Evolutionary conservation across 2,113 vertebrate species (phyloP).

Genomic region (Cynocephalus volans): DNA sequence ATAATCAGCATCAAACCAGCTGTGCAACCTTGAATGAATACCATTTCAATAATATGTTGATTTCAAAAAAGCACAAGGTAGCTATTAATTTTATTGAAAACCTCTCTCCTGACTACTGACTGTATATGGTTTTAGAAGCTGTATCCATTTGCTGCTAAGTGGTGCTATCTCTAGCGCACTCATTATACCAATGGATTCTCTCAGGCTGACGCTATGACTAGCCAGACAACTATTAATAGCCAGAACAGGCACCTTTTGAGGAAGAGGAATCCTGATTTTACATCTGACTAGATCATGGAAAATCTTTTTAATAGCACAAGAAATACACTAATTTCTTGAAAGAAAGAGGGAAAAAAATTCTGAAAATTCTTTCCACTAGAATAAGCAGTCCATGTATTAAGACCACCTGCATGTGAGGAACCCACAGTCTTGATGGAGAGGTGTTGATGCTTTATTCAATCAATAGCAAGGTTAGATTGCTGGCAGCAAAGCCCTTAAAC

Average conservation of each 20-base stretch:
- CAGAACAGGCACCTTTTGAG: slow-evolving; percentile 77
- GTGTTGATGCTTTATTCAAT: slow-evolving; percentile 29
- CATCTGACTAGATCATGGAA: slow-evolving; percentile 52
- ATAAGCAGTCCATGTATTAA: slow-evolving; percentile 24
- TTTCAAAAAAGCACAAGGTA: slow-evolving; percentile 77
- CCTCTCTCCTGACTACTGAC: slow-evolving; percentile 76
- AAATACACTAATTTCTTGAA: slow-evolving; percentile 24
- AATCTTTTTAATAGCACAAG: slow-evolving; percentile 24
- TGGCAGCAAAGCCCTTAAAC: slow-evolving; percentile 14
- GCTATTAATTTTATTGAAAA: slow-evolving; percentile 88
- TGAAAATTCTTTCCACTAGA: neutral
- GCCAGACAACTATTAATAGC: slow-evolving; percentile 35
- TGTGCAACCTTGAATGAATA: slow-evolving; percentile 88
- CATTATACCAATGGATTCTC: slow-evolving; percentile 79
- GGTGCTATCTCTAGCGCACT: slow-evolving; percentile 74
- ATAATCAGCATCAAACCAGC: slow-evolving; percentile 89
- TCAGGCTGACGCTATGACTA: slow-evolving; percentile 69
- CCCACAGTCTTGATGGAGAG: neutral
- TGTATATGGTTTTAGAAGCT: slow-evolving; percentile 76
- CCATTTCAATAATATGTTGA: slow-evolving; percentile 86
- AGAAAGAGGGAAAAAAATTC: neutral
- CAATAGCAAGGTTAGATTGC: slow-evolving; percentile 10
- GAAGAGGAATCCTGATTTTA: slow-evolving; percentile 39
- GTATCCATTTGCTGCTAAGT: slow-evolving; percentile 61
- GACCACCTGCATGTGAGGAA: fast-evolving